Conservation (phyloP, 2,113 vertebrate species). For the Leucopsar rothschildi region DNA sequence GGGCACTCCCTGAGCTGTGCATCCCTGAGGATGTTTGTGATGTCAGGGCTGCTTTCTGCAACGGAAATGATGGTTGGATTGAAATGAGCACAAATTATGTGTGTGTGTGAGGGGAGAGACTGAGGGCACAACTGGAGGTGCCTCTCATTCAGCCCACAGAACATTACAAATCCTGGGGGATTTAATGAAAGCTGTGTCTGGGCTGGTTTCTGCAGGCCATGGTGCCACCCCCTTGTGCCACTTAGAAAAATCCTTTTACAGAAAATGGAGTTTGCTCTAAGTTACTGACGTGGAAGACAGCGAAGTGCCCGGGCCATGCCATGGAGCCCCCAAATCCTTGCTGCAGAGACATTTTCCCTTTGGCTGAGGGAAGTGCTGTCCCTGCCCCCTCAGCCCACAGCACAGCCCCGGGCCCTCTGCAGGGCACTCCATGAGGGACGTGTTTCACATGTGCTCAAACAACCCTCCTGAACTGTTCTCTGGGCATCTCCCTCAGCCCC, state of each 20-base stretch:
- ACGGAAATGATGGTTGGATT: neutral
- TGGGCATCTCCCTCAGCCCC: neutral
- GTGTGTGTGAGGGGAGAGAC: accelerated
- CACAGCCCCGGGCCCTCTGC: neutral
- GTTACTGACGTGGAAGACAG: neutral
- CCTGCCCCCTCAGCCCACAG: neutral
- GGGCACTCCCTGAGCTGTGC: accelerated
- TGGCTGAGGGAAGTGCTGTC: neutral
- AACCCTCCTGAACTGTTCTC: neutral
- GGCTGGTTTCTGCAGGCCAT: neutral
- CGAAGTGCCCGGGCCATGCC: accelerated
- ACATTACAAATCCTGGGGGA: accelerated
- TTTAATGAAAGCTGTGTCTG: accelerated
- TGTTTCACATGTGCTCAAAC: neutral
- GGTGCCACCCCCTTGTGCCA: neutral
- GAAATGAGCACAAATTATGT: accelerated
- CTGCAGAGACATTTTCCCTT: neutral
- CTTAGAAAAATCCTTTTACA: accelerated
- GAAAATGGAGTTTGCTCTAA: neutral
- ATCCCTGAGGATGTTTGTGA: neutral
- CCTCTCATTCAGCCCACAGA: neutral
- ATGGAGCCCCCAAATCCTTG: neutral
- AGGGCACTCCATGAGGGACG: neutral
- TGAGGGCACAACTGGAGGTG: neutral
- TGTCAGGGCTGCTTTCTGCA: neutral